phyloP scores from a whole-genome alignment of 2,113 vertebrate species.

The Lampris incognitus region DNA sequence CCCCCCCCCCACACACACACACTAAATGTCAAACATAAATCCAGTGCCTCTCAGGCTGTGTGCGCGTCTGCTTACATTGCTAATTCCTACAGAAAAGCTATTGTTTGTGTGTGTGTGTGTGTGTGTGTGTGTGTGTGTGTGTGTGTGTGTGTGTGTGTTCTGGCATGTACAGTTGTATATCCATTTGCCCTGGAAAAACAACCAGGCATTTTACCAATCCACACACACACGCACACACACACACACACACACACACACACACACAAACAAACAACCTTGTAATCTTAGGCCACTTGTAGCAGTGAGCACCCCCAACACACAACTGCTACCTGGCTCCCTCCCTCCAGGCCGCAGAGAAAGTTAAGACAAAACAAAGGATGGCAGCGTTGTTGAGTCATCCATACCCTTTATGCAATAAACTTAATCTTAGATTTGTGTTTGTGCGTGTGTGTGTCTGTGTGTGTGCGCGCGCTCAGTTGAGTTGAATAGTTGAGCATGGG shows the following conservation, averaged over 20 bases:
- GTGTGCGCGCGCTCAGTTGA: too few relatives aligned
- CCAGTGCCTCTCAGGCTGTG: not conserved
- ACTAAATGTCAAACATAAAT: constrained; percentile 13
- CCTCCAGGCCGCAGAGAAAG: too few relatives aligned
- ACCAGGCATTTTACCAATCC: not conserved
- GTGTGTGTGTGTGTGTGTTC: not conserved
- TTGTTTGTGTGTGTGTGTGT: not conserved
- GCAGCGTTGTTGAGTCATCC: too few relatives aligned
- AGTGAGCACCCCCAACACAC: not conserved
- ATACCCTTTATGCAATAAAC: too few relatives aligned
- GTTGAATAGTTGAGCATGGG: too few relatives aligned
- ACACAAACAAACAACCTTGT: not conserved
- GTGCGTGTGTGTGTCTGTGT: too few relatives aligned
- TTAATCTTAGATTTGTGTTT: too few relatives aligned
- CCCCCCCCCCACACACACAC: constrained; percentile 5
- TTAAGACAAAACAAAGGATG: not conserved
- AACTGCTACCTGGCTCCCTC: too few relatives aligned
- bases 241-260: not conserved
- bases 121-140: not conserved
- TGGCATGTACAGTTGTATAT: constrained; percentile 18
- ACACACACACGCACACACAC: not conserved
- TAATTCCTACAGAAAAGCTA: not conserved
- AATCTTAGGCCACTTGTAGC: constrained; percentile 17
- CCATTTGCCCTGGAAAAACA: not conserved
- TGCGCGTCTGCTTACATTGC: constrained; percentile 4